Evolutionary conservation across 2,113 vertebrate genomes (phyloP).

Genomic region (Gambusia affinis): DNA sequence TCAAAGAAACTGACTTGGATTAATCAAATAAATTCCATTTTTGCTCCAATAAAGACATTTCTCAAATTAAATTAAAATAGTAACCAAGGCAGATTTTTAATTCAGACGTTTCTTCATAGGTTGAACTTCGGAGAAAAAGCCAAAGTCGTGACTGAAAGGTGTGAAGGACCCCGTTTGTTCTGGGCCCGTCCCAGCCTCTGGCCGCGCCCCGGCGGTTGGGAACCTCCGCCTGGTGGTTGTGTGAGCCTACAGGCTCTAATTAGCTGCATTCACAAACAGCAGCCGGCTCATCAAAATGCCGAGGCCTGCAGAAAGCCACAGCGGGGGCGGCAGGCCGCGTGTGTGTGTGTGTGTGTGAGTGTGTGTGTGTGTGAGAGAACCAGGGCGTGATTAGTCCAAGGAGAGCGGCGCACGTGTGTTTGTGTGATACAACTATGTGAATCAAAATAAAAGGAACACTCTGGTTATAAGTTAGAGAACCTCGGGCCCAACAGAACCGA

Average conservation of each 20-base stretch:
- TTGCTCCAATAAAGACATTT: not conserved
- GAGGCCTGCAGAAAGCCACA: constrained; percentile 75
- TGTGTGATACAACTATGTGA: not conserved
- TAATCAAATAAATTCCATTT: too few relatives aligned
- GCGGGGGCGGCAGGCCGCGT: constrained; percentile 62
- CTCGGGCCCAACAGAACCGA: not conserved
- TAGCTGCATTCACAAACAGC: constrained; percentile 76
- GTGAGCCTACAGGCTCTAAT: constrained; percentile 70
- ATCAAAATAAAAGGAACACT: not conserved
- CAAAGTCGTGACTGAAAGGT: too few relatives aligned
- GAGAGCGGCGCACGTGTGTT: not conserved
- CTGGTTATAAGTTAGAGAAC: constrained; percentile 6
- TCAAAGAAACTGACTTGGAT: too few relatives aligned
- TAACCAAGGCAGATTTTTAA: not conserved
- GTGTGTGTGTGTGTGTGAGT: not conserved
- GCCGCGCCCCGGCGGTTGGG: constrained; percentile 56
- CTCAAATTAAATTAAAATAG: not conserved
- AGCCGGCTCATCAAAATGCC: constrained; percentile 71
- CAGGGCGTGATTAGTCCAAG: not conserved
- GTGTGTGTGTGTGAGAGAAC: not conserved
- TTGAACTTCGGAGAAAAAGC: not conserved
- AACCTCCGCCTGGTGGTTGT: constrained; percentile 52
- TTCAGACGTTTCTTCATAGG: not conserved
- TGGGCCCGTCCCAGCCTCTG: constrained; percentile 26
- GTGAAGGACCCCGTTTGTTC: constrained; percentile 17